Evolutionary conservation across 2,113 vertebrate species (phyloP).

Genomic region (Hypocryptadius cinnamomeus): DNA sequence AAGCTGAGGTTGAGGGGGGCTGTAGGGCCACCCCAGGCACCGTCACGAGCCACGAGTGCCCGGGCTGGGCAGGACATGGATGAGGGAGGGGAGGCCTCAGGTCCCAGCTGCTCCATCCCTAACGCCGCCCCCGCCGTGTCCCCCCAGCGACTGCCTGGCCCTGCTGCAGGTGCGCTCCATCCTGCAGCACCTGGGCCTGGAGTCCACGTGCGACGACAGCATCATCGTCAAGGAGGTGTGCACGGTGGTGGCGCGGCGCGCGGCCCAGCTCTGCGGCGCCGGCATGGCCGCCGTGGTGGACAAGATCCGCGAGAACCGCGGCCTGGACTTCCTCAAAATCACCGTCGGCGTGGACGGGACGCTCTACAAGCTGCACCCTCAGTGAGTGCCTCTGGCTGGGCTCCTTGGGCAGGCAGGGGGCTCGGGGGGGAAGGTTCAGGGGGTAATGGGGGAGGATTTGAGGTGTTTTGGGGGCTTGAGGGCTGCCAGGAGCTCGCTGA

Average conservation of each 20-base stretch:
- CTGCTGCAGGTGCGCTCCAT: slow-evolving; percentile 93
- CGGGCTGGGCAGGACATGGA: neutral
- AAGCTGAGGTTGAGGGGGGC: neutral
- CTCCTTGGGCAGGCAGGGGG: neutral
- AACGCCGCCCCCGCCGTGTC: rapidly evolving
- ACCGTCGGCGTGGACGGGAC: slow-evolving; percentile 94
- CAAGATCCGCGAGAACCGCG: slow-evolving; percentile 87
- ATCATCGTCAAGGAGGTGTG: slow-evolving; percentile 98
- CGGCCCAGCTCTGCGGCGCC: slow-evolving; percentile 88
- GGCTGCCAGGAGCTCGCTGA: neutral
- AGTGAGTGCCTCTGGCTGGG: slow-evolving; percentile 71
- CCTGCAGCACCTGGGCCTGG: slow-evolving; percentile 88
- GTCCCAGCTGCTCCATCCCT: neutral
- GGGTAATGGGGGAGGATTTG: neutral
- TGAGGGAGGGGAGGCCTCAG: neutral
- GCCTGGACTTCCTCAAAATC: slow-evolving; percentile 81
- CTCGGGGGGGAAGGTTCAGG: neutral
- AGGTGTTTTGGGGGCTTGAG: neutral
- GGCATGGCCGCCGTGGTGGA: slow-evolving; percentile 92
- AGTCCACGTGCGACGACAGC: slow-evolving; percentile 91
- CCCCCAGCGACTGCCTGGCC: slow-evolving; percentile 85
- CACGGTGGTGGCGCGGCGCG: slow-evolving; percentile 79
- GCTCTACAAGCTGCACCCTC: slow-evolving; percentile 94
- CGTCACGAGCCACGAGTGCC: rapidly evolving
- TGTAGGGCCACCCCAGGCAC: neutral